Evolutionary conservation across 2,797 vertebrate species (phyloP).

Genomic region (Pantherophis vulpinus): DNA sequence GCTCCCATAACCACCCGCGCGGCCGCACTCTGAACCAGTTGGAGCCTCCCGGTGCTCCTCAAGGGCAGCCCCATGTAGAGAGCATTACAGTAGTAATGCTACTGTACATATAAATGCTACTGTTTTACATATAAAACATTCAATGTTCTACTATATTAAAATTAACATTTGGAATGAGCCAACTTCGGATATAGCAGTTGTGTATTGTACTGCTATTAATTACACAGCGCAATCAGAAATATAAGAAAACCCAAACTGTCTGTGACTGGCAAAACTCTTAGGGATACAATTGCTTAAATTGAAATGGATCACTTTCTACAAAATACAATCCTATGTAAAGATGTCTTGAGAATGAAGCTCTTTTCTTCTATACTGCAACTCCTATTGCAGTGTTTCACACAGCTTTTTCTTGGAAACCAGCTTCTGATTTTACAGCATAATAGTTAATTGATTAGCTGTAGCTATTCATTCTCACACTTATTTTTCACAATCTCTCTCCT

Average conservation of each 20-base stretch:
- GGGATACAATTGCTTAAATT: background rate
- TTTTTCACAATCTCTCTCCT: background rate
- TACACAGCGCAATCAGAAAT: background rate
- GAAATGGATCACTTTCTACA: background rate
- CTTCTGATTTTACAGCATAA: background rate
- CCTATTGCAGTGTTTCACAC: background rate
- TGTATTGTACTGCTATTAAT: background rate
- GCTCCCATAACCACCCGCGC: too few relatives aligned
- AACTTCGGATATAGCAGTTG: background rate
- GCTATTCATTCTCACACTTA: constrained; percentile 14
- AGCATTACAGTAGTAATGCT: too few relatives aligned
- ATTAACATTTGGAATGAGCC: background rate
- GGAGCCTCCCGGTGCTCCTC: too few relatives aligned
- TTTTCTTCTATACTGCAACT: background rate
- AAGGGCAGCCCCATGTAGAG: too few relatives aligned
- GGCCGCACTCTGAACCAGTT: too few relatives aligned
- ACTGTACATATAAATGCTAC: too few relatives aligned
- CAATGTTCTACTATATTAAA: background rate
- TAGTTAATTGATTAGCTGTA: constrained; percentile 8
- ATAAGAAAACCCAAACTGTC: background rate
- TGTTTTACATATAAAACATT: background rate
- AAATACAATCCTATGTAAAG: background rate
- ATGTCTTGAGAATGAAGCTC: background rate
- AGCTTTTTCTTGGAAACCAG: background rate
- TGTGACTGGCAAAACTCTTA: background rate